Conservation (phyloP, 2,113 vertebrate species). For the Larimichthys polyactis region DNA sequence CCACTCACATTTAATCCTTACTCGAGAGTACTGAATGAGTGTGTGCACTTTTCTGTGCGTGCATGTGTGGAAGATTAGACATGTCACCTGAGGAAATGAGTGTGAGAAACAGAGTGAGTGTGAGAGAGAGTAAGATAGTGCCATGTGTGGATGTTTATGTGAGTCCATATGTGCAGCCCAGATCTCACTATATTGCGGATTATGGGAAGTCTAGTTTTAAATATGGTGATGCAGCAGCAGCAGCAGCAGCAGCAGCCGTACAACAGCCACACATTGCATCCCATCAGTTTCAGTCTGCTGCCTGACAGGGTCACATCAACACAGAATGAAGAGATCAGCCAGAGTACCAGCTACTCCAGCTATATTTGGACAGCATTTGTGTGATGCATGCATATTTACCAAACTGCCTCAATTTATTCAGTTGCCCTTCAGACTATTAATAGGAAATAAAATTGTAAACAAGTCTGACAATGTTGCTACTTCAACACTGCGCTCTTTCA, state of each 20-base stretch:
- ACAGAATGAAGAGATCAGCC: slow-evolving; percentile 53
- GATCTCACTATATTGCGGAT: slow-evolving; percentile 41
- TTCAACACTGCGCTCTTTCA: slow-evolving; percentile 7
- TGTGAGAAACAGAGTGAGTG: slow-evolving; percentile 31
- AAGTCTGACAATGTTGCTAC: neutral
- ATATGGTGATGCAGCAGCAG: slow-evolving; percentile 61
- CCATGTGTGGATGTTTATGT: slow-evolving; percentile 26
- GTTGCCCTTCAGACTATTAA: slow-evolving; percentile 25
- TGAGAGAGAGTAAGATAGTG: slow-evolving; percentile 1
- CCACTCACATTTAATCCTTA: slow-evolving; percentile 66
- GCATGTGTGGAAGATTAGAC: slow-evolving; percentile 12
- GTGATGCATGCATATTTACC: slow-evolving; percentile 20
- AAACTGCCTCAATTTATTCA: slow-evolving; percentile 5
- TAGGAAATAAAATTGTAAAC: neutral
- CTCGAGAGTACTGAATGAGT: slow-evolving; percentile 25
- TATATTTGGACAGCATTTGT: slow-evolving; percentile 47
- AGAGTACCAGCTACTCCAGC: slow-evolving; percentile 25
- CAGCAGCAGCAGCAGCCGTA: neutral
- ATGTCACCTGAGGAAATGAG: slow-evolving; percentile 56
- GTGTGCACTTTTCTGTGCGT: neutral
- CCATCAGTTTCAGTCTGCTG: slow-evolving; percentile 64
- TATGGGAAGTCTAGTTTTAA: slow-evolving; percentile 63
- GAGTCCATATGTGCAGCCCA: slow-evolving; percentile 23
- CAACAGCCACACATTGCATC: slow-evolving; percentile 39
- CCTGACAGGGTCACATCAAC: slow-evolving; percentile 50